Evolutionary conservation across 2,888 invertebrate genomes (phyloP).

Genomic region (Branchipolynoe longqiensis): DNA sequence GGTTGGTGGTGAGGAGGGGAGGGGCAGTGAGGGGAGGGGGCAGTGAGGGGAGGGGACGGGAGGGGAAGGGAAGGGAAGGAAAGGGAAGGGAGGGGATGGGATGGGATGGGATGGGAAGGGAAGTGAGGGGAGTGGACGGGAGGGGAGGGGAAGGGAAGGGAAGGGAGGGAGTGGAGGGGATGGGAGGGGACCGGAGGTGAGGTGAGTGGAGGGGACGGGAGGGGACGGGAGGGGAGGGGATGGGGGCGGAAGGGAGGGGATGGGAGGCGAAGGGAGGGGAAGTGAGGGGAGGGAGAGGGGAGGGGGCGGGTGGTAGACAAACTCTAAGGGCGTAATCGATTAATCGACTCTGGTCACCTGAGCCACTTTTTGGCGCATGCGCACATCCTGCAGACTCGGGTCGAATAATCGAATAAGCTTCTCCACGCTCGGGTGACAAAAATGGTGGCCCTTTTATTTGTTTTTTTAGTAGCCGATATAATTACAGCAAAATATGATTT

Average conservation of each 20-base stretch:
- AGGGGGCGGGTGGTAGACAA: neutral
- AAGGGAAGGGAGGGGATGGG: neutral
- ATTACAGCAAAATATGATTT: too few species aligned
- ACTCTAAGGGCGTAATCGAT: too few species aligned
- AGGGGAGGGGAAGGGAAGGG: neutral
- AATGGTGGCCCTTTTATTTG: too few species aligned
- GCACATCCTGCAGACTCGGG: too few species aligned
- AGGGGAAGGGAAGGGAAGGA: neutral
- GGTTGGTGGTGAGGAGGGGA: too few species aligned
- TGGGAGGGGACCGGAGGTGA: neutral
- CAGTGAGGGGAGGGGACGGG: neutral
- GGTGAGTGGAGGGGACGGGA: neutral
- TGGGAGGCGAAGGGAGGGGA: neutral
- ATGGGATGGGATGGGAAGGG: neutral
- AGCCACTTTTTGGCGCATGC: too few species aligned
- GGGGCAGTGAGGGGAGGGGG: neutral
- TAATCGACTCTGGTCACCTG: too few species aligned
- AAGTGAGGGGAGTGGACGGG: neutral
- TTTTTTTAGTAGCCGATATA: too few species aligned
- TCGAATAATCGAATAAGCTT: too few species aligned
- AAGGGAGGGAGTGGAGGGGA: neutral
- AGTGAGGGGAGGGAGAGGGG: neutral
- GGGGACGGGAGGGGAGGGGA: neutral
- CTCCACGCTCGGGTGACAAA: too few species aligned
- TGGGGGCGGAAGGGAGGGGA: too few species aligned